These are phyloP conservation scores for Chesias legatella DNA, from an alignment of 2,888 invertebrate genomes.

Conservation along the genomic window DNA sequence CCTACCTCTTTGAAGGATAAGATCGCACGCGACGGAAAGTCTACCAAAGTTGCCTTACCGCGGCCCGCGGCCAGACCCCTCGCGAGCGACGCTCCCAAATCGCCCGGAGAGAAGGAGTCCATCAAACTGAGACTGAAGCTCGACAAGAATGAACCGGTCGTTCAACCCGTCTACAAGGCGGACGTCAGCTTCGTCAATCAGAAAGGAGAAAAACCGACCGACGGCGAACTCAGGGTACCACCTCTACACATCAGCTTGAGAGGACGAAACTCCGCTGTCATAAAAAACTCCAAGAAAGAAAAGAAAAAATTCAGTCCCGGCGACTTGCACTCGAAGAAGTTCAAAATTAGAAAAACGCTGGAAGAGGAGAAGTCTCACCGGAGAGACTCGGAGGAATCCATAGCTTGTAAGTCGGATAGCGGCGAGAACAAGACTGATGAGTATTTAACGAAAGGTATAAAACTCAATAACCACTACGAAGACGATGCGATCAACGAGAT, in stretches of 20 bases:
- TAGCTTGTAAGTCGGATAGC: conserved; percentile 53
- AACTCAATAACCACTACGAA: conserved; percentile 68
- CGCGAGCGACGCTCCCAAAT: conserved; percentile 54
- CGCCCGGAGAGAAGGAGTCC: conserved; percentile 83
- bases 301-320: conserved; percentile 79
- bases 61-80: conserved; percentile 49
- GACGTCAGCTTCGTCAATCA: conserved; percentile 86
- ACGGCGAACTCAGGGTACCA: conserved; percentile 89
- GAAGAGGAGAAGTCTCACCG: conserved; percentile 64
- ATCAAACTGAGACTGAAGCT: conserved; percentile 90
- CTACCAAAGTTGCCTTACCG: conserved; percentile 64
- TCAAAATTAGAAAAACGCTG: conserved; percentile 69
- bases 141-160: conserved; percentile 90
- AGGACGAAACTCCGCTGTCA: conserved; percentile 91
- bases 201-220: conserved; percentile 74
- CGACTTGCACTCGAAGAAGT: conserved; percentile 76
- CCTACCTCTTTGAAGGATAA: conserved; percentile 65
- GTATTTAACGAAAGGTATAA: conserved; percentile 62
- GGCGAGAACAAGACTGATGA: conserved; percentile 69
- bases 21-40: conserved; percentile 61
- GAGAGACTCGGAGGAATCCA: conserved; percentile 58
- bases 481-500: conserved; percentile 66
- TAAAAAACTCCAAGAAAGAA: conserved; percentile 87
- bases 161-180: conserved; percentile 89
- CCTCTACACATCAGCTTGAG: conserved; percentile 93